A percentile compares a stretch with the other conserved stretches of the same genome.
Conservation (phyloP, 2,113 vertebrate species). For the Mugil cephalus region DNA sequence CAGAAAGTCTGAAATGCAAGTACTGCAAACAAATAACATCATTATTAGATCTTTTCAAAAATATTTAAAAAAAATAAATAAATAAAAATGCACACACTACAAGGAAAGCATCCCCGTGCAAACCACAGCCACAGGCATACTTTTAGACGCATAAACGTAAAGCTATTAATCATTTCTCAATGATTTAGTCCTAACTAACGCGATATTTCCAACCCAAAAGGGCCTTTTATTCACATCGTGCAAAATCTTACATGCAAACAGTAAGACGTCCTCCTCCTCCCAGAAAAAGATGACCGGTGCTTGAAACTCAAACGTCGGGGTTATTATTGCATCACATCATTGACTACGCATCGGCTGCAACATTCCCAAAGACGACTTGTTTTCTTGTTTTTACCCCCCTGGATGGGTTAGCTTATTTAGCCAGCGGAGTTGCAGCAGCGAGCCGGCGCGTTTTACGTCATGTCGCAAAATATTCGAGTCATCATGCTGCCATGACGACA, state of each 20-base stretch:
- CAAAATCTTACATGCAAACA: slow-evolving; percentile 51
- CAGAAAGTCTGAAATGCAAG: slow-evolving; percentile 12
- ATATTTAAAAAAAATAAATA: background rate
- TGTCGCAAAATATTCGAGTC: slow-evolving; percentile 70
- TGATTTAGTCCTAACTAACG: background rate
- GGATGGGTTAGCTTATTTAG: background rate
- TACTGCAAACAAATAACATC: slow-evolving; percentile 33
- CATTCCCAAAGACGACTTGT: background rate
- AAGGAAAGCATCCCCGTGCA: slow-evolving; percentile 13
- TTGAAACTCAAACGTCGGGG: slow-evolving; percentile 6
- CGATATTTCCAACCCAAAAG: background rate
- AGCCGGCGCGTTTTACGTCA: slow-evolving; percentile 43
- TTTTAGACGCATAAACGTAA: background rate
- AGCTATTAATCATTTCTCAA: background rate
- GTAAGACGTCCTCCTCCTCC: slow-evolving; percentile 37
- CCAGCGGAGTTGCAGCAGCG: background rate
- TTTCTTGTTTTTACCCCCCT: background rate
- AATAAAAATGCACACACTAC: background rate
- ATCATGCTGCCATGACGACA: slow-evolving; percentile 55
- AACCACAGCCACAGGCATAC: background rate
- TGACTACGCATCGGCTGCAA: background rate
- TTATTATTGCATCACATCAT: slow-evolving; percentile 18
- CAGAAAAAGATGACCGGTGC: background rate
- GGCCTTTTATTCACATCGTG: slow-evolving; percentile 13
- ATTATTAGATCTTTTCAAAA: background rate